Conservation (phyloP, 2,888 invertebrate genomes). For the Phania funesta region DNA sequence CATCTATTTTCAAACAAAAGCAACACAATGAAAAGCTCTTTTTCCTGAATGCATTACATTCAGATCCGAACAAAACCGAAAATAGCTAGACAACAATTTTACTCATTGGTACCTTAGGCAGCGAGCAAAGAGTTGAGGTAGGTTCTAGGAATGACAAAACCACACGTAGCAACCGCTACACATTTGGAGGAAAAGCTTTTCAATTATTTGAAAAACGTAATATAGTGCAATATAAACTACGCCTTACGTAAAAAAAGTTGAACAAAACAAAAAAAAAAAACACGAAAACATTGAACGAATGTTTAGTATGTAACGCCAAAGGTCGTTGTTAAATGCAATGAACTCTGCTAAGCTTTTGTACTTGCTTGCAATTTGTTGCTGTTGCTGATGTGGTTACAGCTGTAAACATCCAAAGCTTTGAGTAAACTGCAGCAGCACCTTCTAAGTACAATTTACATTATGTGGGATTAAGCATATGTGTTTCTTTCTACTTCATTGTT, state of each 20-base stretch:
- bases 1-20: neutral
- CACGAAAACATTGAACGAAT: slow-evolving; percentile 21
- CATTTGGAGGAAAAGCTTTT: slow-evolving; percentile 32
- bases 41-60: slow-evolving; percentile 21
- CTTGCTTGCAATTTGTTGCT: neutral
- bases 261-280: neutral
- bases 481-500: slow-evolving; percentile 2
- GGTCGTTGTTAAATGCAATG: slow-evolving; percentile 61
- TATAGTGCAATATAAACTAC: slow-evolving; percentile 14
- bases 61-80: neutral
- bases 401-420: slow-evolving; percentile 27
- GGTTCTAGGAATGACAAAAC: slow-evolving; percentile 52
- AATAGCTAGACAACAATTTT: neutral
- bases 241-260: slow-evolving; percentile 10
- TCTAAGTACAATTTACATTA: neutral
- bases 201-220: slow-evolving; percentile 21
- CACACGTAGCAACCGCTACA: neutral
- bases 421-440: slow-evolving; percentile 17
- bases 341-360: slow-evolving; percentile 59
- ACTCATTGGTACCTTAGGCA: slow-evolving; percentile 33
- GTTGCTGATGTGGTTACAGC: neutral
- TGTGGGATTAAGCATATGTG: neutral
- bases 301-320: slow-evolving; percentile 36
- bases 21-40: slow-evolving; percentile 45
- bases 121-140: slow-evolving; percentile 54